Evolutionary conservation across 2,797 vertebrate genomes (phyloP), one percentile per base, ranked within the genome.

Genomic region (Apogon hyalosoma): DNA sequence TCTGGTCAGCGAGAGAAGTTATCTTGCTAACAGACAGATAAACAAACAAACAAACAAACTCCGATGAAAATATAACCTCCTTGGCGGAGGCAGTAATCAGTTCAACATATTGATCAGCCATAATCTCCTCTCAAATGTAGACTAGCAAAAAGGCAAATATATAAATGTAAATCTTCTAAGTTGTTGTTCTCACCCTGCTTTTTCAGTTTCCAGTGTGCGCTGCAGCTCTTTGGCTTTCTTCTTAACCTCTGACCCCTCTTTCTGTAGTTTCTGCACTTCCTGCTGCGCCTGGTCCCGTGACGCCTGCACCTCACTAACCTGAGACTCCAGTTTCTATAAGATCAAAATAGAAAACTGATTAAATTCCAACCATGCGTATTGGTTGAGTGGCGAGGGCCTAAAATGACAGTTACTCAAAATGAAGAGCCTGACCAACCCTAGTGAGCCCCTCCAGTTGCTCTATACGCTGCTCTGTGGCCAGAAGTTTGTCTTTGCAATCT

Each of bases 301-400:
- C 6, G 87, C 74, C 86, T 92, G 95, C 73, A 95, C 64, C 80
- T 97, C 96, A 38, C 80, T 74, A 57, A 92, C 12, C 63, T 98
- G 96, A 11, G 87, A 85, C 88, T 98, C 97, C 75, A 95, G 70
- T 94, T 98, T 99, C 98, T 99, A 75, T 63, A 21, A 70, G n/a
- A 84, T 70, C 3, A 51, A 49, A 49, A 59, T 36, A 36, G 11
- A 7, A 1, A 15, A 31, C 3, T 5, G n/a, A 45, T 43, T 24
- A 4, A 6, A 40, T 31, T 43, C 8, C 24, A 21, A 13, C 13
- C 13, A 11, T 0, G 24, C 5, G 28, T 31, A 31, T 1, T 6
- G 16, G 5, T 28, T 6, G 6, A 28, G 24, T 6, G 24, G 28
- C 11, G 9, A 8, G n/a, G 7, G 31, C 7, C 4, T 6, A 2